Evolutionary conservation across 2,797 vertebrate genomes (phyloP).

Genomic region (Eleutherodactylus coqui): DNA sequence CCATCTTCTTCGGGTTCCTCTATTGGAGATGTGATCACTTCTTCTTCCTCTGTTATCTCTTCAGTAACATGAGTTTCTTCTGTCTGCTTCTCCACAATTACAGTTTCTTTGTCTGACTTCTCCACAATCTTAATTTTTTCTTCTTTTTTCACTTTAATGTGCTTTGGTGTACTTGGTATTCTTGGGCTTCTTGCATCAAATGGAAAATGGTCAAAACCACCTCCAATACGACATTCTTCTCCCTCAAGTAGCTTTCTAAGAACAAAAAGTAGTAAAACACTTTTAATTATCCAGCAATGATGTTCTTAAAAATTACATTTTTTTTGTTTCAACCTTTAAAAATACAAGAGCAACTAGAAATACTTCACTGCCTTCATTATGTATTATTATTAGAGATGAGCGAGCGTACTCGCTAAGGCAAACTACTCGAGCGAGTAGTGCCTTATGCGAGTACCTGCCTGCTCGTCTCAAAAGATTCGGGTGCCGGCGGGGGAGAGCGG

Average conservation of each 20-base stretch:
- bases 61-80: slow-evolving; percentile 93
- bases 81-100: slow-evolving; percentile 91
- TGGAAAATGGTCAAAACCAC: slow-evolving; percentile 79
- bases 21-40: slow-evolving; percentile 75
- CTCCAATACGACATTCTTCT: slow-evolving; percentile 87
- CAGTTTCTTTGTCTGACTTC: slow-evolving; percentile 86
- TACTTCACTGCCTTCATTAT: too few relatives aligned
- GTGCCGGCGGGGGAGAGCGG: too few relatives aligned
- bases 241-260: slow-evolving; percentile 91
- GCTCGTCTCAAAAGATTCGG: too few relatives aligned
- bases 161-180: slow-evolving; percentile 72
- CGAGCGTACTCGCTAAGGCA: too few relatives aligned
- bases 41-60: slow-evolving; percentile 86
- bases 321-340: background rate
- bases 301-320: background rate
- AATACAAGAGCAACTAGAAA: background rate
- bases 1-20: slow-evolving; percentile 64
- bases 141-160: slow-evolving; percentile 86
- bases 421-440: too few relatives aligned
- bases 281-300: background rate
- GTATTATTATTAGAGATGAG: background rate
- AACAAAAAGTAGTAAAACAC: slow-evolving; percentile 17
- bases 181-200: slow-evolving; percentile 80
- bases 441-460: too few relatives aligned
- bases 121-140: slow-evolving; percentile 80